Conservation (phyloP, 2,113 vertebrate genomes). For the Gila orcuttii region DNA sequence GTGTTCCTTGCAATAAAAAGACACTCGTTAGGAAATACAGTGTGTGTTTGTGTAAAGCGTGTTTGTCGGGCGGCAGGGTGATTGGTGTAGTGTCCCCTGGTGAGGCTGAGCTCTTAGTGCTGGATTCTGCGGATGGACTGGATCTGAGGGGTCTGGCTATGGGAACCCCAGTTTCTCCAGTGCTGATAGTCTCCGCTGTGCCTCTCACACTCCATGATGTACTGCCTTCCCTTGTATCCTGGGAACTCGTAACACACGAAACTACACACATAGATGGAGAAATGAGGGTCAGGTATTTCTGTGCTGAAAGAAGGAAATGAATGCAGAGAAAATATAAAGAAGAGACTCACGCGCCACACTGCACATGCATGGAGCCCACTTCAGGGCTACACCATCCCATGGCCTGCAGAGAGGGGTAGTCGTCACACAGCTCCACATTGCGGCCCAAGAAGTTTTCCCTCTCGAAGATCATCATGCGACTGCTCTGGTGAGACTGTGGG, state of each 20-base stretch:
- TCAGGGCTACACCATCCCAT: slow-evolving; percentile 81
- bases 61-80: slow-evolving; percentile 62
- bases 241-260: slow-evolving; percentile 83
- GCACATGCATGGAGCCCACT: slow-evolving; percentile 83
- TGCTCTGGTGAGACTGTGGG: slow-evolving; percentile 77
- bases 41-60: slow-evolving; percentile 59
- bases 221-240: slow-evolving; percentile 82
- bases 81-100: slow-evolving; percentile 51
- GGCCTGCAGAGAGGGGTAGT: slow-evolving; percentile 82
- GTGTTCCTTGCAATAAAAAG: slow-evolving; percentile 67
- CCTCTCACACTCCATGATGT: slow-evolving; percentile 84
- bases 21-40: slow-evolving; percentile 53
- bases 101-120: slow-evolving; percentile 70
- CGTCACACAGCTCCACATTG: slow-evolving; percentile 76
- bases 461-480: slow-evolving; percentile 81
- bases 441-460: slow-evolving; percentile 82
- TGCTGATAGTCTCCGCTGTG: slow-evolving; percentile 82
- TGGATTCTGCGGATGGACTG: slow-evolving; percentile 83
- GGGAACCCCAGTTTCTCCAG: slow-evolving; percentile 82
- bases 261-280: slow-evolving; percentile 56
- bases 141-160: slow-evolving; percentile 83
- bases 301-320: background rate
- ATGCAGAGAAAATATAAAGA: background rate
- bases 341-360: slow-evolving; percentile 80
- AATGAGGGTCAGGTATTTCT: background rate